A percentile compares a stretch with the other conserved stretches of the same genome.
phyloP scores from a whole-genome alignment of 2,888 invertebrate genomes.

The Heteromurus nitidus region DNA sequence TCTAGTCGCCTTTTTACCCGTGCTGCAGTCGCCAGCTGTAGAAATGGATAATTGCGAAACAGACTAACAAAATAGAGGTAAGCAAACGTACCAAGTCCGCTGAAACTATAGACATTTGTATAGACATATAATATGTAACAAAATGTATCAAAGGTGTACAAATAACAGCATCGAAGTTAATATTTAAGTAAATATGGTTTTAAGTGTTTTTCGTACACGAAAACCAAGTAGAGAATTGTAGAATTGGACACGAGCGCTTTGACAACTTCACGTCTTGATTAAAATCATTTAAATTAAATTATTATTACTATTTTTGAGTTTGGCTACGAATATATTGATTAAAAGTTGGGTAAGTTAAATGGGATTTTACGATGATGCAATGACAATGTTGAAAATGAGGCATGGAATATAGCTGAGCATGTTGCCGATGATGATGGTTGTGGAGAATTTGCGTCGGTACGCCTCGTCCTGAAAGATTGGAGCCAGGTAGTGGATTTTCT shows the following conservation, averaged over 20 bases:
- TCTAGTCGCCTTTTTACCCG: conserved; percentile 8
- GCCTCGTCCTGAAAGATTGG: conserved; percentile 9
- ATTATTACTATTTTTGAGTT: too few species aligned
- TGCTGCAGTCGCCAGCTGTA: not conserved
- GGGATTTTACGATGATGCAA: not conserved
- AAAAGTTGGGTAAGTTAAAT: too few species aligned
- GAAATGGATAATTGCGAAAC: conserved; percentile 27
- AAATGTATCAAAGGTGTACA: too few species aligned
- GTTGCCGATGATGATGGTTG: conserved; percentile 10
- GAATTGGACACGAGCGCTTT: too few species aligned
- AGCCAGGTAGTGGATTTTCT: conserved; percentile 12
- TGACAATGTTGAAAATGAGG: not conserved
- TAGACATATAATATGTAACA: too few species aligned
- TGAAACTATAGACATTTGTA: too few species aligned
- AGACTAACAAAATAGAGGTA: conserved; percentile 29
- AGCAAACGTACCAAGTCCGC: too few species aligned
- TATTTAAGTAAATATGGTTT: not conserved
- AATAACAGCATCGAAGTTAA: not conserved
- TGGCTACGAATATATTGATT: too few species aligned
- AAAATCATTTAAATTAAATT: too few species aligned
- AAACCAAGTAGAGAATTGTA: not conserved
- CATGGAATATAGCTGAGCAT: not conserved
- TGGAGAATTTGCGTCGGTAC: not conserved
- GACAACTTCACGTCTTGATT: too few species aligned
- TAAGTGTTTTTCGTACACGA: not conserved